These are phyloP conservation scores for Peromyscus eremicus DNA, from an alignment of 2,797 vertebrate species.

Conservation along the genomic window DNA sequence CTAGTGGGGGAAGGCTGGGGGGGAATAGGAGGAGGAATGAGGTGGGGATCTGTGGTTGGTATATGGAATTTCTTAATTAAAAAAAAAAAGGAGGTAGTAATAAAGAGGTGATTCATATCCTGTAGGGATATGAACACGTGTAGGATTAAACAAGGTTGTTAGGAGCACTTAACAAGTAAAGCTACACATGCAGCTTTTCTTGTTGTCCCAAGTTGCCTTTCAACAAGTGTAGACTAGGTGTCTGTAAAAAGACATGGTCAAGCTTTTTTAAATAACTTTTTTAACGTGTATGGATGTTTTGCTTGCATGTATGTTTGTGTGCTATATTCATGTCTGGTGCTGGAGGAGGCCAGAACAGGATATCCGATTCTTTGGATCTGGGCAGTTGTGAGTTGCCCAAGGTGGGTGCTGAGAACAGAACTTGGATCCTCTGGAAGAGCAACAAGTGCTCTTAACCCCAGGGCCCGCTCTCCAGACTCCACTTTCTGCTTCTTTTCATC, in stretches of 20 bases:
- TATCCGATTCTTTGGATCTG: background rate
- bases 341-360: background rate
- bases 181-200: background rate
- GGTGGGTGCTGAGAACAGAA: background rate
- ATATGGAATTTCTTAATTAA: too few species aligned
- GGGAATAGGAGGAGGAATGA: too few species aligned
- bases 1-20: too few species aligned
- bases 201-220: background rate
- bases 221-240: background rate
- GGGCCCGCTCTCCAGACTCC: background rate
- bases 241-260: background rate
- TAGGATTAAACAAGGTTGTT: background rate
- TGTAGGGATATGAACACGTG: background rate
- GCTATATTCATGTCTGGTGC: background rate
- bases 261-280: background rate
- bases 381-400: background rate
- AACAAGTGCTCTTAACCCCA: background rate
- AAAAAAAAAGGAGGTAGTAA: background rate
- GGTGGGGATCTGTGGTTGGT: too few species aligned
- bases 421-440: background rate
- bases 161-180: background rate
- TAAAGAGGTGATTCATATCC: background rate
- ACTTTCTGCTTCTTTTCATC: conserved; percentile 14
- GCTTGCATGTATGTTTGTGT: background rate
- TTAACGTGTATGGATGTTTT: background rate